Percentiles rank a stretch among this genome's conserved stretches.
Evolutionary conservation across 2,113 vertebrate species (phyloP).

Genomic region (Calcarius ornatus): DNA sequence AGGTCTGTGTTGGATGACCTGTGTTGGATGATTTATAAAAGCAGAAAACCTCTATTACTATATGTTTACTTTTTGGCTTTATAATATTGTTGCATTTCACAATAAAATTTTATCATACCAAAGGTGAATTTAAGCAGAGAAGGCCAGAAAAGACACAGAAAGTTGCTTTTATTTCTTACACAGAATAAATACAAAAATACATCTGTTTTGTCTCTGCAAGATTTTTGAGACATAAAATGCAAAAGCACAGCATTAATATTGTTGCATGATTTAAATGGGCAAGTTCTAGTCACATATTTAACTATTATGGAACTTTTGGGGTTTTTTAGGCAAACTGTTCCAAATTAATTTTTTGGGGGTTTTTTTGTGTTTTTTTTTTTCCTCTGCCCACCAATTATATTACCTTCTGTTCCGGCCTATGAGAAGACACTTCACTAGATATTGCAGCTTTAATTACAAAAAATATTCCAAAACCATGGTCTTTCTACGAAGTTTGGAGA

Average conservation of each 20-base stretch:
- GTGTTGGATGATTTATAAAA: not conserved
- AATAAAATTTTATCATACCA: not conserved
- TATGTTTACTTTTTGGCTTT: not conserved
- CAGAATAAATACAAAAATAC: not conserved
- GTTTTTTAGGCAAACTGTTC: not conserved
- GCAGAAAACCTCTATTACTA: not conserved
- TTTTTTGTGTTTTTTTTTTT: not conserved
- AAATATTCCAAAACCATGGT: not conserved
- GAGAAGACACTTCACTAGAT: not conserved
- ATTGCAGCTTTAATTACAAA: not conserved
- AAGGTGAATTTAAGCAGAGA: not conserved
- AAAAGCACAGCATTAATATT: not conserved
- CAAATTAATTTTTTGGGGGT: not conserved
- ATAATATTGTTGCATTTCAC: not conserved
- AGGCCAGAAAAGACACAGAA: not conserved
- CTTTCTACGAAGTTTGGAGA: not conserved
- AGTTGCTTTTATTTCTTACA: not conserved
- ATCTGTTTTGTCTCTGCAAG: not conserved
- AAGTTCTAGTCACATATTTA: not conserved
- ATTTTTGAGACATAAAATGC: not conserved
- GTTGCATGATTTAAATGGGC: not conserved
- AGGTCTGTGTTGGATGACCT: not conserved
- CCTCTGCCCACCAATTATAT: rapidly evolving
- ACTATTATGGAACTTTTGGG: not conserved
- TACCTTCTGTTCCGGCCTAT: not conserved